phyloP scores from a whole-genome alignment of 37 sponge, comb jelly and placozoan species.

The Spongia lamella region DNA sequence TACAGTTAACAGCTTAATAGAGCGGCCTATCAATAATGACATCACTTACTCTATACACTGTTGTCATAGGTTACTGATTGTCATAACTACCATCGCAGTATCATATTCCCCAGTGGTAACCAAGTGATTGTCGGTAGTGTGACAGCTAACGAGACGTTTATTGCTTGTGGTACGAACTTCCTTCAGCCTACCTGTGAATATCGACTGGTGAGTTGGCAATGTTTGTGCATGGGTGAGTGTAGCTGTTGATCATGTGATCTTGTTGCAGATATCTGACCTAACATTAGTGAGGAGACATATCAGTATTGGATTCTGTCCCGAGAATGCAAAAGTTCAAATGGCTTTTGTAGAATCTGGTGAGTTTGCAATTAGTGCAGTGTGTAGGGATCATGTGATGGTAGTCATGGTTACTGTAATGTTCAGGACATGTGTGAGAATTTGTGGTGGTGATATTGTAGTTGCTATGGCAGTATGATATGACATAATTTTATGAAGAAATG shows the following conservation, averaged over 20 bases:
- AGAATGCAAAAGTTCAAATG: not conserved
- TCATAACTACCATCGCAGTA: slow-evolving; percentile 44
- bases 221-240: too few relatives aligned
- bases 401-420: too few relatives aligned
- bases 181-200: slow-evolving; percentile 26
- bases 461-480: too few relatives aligned
- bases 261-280: not conserved
- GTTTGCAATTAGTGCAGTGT: too few relatives aligned
- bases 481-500: too few relatives aligned
- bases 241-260: slow-evolving; percentile 10
- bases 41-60: too few relatives aligned
- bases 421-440: too few relatives aligned
- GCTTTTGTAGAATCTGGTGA: not conserved
- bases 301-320: not conserved
- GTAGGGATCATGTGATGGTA: too few relatives aligned
- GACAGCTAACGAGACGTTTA: slow-evolving; percentile 14
- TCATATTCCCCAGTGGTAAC: not conserved
- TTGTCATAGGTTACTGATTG: slow-evolving; percentile 13
- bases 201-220: slow-evolving; percentile 54
- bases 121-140: not conserved
- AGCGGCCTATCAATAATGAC: too few relatives aligned
- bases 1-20: too few relatives aligned
- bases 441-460: too few relatives aligned
- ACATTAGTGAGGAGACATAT: not conserved
- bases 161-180: slow-evolving; percentile 51